Evolutionary conservation across 2,888 invertebrate genomes (phyloP).

Genomic region (Holacanthella duospinosa): DNA sequence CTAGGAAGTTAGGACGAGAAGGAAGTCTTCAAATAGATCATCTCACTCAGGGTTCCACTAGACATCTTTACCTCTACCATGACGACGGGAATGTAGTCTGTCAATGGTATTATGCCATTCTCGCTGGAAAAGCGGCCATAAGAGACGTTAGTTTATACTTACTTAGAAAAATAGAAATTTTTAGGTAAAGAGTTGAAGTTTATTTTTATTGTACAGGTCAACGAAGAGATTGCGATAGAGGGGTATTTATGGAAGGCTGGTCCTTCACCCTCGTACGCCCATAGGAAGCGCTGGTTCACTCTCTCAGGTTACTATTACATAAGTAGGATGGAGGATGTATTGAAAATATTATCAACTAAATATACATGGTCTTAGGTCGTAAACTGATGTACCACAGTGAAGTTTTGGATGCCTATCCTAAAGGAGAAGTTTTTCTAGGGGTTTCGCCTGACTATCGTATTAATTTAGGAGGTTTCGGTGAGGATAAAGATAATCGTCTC

Average conservation of each 20-base stretch:
- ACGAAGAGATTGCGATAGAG: constrained; percentile 41
- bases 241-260: constrained; percentile 86
- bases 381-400: constrained; percentile 90
- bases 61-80: constrained; percentile 78
- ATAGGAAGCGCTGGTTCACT: constrained; percentile 78
- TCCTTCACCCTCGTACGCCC: constrained; percentile 66
- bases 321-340: no score
- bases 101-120: constrained; percentile 18
- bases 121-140: constrained; percentile 12
- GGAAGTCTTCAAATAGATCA: constrained; percentile 63
- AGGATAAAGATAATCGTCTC: constrained; percentile 28
- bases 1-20: constrained; percentile 64
- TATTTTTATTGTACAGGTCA: background rate
- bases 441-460: constrained; percentile 23
- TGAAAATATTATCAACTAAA: no score
- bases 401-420: constrained; percentile 74
- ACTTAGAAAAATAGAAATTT: no score
- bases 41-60: constrained; percentile 70
- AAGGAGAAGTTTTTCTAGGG: constrained; percentile 81
- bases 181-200: no score
- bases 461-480: constrained; percentile 30
- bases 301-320: constrained; percentile 50
- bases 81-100: constrained; percentile 57
- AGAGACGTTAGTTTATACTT: background rate
- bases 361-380: no score